phyloP scores from a whole-genome alignment of 2,888 invertebrate genomes.

The Microctonus brassicae region DNA sequence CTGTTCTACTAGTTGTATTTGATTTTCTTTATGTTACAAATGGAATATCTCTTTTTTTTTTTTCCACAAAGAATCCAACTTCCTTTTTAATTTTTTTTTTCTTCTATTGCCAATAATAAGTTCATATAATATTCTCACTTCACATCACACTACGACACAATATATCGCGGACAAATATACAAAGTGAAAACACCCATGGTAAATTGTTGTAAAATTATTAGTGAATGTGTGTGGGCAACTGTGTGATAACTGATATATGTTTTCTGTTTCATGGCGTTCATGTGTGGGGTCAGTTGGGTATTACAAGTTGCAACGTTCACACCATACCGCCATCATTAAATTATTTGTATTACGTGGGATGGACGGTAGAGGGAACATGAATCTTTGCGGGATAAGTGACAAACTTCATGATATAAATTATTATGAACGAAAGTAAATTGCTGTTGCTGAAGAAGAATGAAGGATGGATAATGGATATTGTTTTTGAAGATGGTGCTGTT shows the following conservation, averaged over 20 bases:
- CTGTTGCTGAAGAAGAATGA: too few species aligned
- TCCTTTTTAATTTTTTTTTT: constrained; percentile 25
- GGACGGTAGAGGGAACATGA: constrained; percentile 3
- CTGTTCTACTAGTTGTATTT: constrained; percentile 9
- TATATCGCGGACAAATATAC: constrained; percentile 28
- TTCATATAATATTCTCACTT: constrained; percentile 19
- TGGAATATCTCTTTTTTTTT: background rate
- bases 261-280: too few species aligned
- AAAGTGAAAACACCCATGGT: constrained; percentile 58
- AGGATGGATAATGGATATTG: too few species aligned
- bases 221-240: constrained; percentile 51
- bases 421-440: too few species aligned
- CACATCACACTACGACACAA: background rate
- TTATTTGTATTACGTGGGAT: background rate
- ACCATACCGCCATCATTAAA: background rate
- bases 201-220: constrained; percentile 38
- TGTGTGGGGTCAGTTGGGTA: too few species aligned
- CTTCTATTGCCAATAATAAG: too few species aligned
- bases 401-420: too few species aligned
- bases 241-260: constrained; percentile 22
- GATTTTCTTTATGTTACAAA: background rate
- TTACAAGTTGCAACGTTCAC: too few species aligned
- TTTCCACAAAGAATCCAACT: background rate
- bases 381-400: constrained; percentile 13
- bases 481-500: too few species aligned